A percentile compares a stretch with the other conserved stretches of the same genome.
phyloP scores from a whole-genome alignment of 92 coral and sea anemone genomes.

The Porites cylindrica region DNA sequence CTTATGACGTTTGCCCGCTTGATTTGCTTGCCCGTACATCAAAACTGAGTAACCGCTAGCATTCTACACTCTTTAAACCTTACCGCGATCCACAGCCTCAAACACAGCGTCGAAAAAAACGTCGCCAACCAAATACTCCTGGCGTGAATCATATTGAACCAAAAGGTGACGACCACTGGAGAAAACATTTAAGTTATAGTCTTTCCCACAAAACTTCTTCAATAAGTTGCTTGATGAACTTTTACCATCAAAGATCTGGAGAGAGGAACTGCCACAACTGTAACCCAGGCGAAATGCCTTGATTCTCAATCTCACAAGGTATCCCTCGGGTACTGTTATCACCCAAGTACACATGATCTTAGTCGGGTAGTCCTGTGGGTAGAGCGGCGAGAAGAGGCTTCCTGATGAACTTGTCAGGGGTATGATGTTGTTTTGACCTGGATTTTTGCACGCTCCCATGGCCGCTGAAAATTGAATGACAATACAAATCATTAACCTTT shows the following conservation, averaged over 20 bases:
- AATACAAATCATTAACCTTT: too few relatives aligned
- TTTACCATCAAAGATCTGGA: conserved; percentile 61
- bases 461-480: conserved; percentile 34
- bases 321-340: conserved; percentile 53
- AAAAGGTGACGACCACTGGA: conserved; percentile 45
- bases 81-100: conserved; percentile 42
- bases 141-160: conserved; percentile 21
- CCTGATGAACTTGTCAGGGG: conserved; percentile 45
- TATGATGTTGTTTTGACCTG: conserved; percentile 51
- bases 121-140: too few relatives aligned
- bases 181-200: not conserved
- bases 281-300: not conserved
- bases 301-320: conserved; percentile 48
- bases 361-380: conserved; percentile 25
- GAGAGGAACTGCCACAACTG: not conserved
- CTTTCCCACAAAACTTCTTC: conserved; percentile 19
- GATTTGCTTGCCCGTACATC: too few relatives aligned
- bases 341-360: conserved; percentile 68
- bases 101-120: conserved; percentile 27
- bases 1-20: too few relatives aligned
- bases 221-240: conserved; percentile 45
- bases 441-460: conserved; percentile 63
- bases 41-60: too few relatives aligned
- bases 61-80: not conserved
- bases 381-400: conserved; percentile 54